Percentiles rank a stretch among this genome's conserved stretches.
phyloP scores from a whole-genome alignment of 1,140 invertebrate genomes.

The Luehdorfia chinensis region DNA sequence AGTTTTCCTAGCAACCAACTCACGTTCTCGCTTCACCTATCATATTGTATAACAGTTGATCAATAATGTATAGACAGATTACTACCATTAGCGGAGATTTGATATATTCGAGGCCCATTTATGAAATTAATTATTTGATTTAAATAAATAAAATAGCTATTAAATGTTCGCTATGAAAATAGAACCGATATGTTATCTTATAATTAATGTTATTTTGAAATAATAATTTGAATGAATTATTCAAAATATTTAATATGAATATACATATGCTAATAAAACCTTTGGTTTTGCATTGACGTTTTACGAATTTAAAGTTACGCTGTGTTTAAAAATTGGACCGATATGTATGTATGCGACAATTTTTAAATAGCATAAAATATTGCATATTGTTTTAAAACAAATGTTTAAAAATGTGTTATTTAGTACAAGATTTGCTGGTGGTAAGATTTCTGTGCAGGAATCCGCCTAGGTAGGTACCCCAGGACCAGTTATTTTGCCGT shows the following conservation, averaged over 20 bases:
- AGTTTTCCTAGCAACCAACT: constrained; percentile 43
- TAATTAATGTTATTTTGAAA: no score
- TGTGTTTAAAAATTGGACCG: no score
- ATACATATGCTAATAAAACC: constrained; percentile 16
- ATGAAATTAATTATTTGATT: constrained; percentile 6
- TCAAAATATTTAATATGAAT: constrained; percentile 11
- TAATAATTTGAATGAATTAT: constrained; percentile 6
- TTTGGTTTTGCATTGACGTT: constrained; percentile 8
- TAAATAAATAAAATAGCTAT: constrained; percentile 6
- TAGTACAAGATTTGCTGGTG: no score
- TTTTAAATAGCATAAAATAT: no score
- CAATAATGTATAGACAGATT: constrained; percentile 49
- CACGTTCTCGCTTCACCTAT: constrained; percentile 45
- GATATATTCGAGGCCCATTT: constrained; percentile 16
- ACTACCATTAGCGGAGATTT: constrained; percentile 22
- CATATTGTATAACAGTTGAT: constrained; percentile 48
- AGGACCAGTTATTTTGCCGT: no score
- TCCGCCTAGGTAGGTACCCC: no score
- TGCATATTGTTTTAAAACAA: no score
- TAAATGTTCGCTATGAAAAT: constrained; percentile 5
- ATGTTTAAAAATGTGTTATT: no score
- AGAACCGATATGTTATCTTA: constrained; percentile 10
- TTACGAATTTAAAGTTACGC: no score
- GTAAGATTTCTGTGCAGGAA: no score
- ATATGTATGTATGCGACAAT: no score